Evolutionary conservation across 2,797 vertebrate genomes (phyloP).

Genomic region (Malurus splendens): DNA sequence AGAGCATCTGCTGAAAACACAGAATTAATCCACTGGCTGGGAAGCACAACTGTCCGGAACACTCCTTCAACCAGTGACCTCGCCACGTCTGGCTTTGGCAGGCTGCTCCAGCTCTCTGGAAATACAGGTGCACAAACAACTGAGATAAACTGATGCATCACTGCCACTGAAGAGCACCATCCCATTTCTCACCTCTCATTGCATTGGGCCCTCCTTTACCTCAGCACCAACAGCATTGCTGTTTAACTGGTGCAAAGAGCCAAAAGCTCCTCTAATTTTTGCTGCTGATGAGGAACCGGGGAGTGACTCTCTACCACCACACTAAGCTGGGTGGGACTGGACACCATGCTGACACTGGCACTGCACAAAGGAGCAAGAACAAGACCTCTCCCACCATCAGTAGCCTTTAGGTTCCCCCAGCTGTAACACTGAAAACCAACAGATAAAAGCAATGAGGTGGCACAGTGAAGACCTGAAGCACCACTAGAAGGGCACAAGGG

Average conservation of each 20-base stretch:
- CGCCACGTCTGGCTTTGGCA: background rate
- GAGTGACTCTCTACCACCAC: background rate
- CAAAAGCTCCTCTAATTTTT: background rate
- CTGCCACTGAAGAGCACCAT: background rate
- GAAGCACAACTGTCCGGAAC: background rate
- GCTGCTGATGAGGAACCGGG: background rate
- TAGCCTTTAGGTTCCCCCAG: background rate
- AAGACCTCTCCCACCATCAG: background rate
- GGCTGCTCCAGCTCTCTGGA: background rate
- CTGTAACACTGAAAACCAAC: background rate
- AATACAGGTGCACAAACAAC: background rate
- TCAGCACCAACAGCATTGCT: accelerated
- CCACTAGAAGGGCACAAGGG: background rate
- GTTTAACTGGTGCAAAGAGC: background rate
- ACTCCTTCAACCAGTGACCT: background rate
- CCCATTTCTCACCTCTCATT: background rate
- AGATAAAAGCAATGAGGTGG: background rate
- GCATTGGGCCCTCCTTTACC: background rate
- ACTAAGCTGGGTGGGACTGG: background rate
- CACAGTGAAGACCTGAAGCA: background rate
- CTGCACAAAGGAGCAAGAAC: background rate
- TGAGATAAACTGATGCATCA: background rate
- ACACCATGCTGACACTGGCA: background rate
- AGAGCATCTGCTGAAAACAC: background rate
- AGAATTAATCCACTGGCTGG: background rate